phyloP scores from a whole-genome alignment of 2,888 invertebrate species.

The Rhopalosiphum nymphaeae region DNA sequence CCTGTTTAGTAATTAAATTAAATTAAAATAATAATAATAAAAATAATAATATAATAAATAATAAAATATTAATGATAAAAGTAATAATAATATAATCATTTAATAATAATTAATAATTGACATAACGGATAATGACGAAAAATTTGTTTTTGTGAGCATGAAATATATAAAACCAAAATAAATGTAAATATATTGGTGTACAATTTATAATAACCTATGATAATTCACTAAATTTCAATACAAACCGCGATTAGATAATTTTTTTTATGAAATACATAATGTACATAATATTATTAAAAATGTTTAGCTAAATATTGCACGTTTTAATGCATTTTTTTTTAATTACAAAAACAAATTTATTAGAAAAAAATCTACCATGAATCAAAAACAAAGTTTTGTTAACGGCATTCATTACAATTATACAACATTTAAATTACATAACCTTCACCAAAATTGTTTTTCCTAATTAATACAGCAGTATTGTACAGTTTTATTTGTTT shows the following conservation, averaged over 20 bases:
- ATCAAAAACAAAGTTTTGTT: neutral
- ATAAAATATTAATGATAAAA: conserved; percentile 34
- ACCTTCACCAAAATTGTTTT: conserved; percentile 57
- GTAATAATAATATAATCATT: conserved; percentile 41
- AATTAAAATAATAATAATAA: conserved; percentile 47
- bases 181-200: conserved; percentile 14
- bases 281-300: neutral
- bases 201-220: conserved; percentile 25
- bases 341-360: conserved; percentile 32
- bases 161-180: conserved; percentile 16
- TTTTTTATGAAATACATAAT: conserved; percentile 9
- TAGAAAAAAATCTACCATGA: neutral
- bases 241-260: conserved; percentile 1
- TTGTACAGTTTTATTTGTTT: conserved; percentile 29
- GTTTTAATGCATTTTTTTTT: conserved; percentile 14
- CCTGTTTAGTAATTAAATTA: conserved; percentile 40
- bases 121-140: conserved; percentile 52
- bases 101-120: conserved; percentile 56
- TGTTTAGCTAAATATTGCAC: conserved; percentile 53
- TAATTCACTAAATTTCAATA: conserved; percentile 41
- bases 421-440: conserved; percentile 49
- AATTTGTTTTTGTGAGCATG: conserved; percentile 33
- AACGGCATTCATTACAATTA: conserved; percentile 23
- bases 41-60: conserved; percentile 30
- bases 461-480: conserved; percentile 32